phyloP scores from a whole-genome alignment of 1,140 invertebrate genomes.

The Procambarus virginalis region DNA sequence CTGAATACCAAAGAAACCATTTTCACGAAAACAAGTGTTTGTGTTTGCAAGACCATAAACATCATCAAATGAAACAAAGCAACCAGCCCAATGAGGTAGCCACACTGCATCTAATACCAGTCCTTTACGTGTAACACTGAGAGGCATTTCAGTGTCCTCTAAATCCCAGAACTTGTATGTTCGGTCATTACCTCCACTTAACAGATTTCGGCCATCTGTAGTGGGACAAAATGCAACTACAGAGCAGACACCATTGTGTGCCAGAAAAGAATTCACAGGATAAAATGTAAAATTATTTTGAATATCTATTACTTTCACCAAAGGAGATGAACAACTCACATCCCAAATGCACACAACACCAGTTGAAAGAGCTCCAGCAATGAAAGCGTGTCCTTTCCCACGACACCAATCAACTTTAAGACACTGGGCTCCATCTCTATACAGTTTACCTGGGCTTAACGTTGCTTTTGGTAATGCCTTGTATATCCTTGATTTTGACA shows the following conservation, averaged over 20 bases:
- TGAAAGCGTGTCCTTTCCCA: constrained; percentile 74
- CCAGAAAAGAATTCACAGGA: constrained; percentile 73
- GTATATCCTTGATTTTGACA: constrained; percentile 72
- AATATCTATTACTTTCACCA: constrained; percentile 74
- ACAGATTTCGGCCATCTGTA: constrained; percentile 73
- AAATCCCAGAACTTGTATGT: constrained; percentile 77
- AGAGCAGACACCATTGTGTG: constrained; percentile 71
- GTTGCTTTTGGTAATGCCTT: constrained; percentile 73
- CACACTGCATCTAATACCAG: constrained; percentile 74
- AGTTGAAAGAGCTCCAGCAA: constrained; percentile 80
- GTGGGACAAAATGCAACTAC: constrained; percentile 74
- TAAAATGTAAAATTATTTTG: constrained; percentile 74
- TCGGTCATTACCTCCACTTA: constrained; percentile 75
- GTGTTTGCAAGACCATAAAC: constrained; percentile 71
- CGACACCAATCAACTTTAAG: constrained; percentile 75
- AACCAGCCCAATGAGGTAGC: constrained; percentile 75
- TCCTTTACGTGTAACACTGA: constrained; percentile 72
- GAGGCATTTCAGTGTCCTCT: constrained; percentile 73
- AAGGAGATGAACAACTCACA: constrained; percentile 75
- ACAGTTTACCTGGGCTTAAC: constrained; percentile 72
- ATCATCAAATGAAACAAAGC: constrained; percentile 73
- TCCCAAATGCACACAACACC: constrained; percentile 80
- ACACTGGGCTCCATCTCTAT: constrained; percentile 73
- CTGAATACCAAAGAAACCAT: constrained; percentile 74
- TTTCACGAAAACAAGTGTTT: constrained; percentile 73